These are phyloP conservation scores for Gnathonemus longibarbis DNA, from an alignment of 2,113 vertebrate species.

Conservation along the genomic window DNA sequence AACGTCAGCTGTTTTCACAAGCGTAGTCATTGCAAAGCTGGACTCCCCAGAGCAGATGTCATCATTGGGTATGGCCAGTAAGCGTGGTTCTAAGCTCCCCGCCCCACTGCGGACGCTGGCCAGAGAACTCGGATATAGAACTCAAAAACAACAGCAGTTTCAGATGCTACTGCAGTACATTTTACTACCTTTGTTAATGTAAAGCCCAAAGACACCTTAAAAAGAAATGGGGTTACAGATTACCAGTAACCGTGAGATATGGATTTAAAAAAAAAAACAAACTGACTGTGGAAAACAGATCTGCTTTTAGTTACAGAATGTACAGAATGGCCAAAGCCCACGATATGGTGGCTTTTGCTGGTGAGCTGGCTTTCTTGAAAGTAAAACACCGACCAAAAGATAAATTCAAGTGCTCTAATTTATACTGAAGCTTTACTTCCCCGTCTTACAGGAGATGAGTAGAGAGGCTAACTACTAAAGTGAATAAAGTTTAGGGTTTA, in stretches of 20 bases:
- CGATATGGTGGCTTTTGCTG: not conserved
- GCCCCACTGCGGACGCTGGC: not conserved
- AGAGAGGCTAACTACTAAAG: not conserved
- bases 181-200: not conserved
- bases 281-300: not conserved
- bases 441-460: not conserved
- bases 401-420: not conserved
- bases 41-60: not conserved
- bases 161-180: not conserved
- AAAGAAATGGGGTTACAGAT: not conserved
- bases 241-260: not conserved
- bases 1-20: not conserved
- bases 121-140: not conserved
- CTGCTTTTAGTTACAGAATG: not conserved
- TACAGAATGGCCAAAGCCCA: not conserved
- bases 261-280: not conserved
- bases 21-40: not conserved
- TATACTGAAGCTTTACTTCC: not conserved
- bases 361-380: not conserved
- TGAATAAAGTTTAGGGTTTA: not conserved
- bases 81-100: not conserved
- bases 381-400: not conserved
- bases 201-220: not conserved
- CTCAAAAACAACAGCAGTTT: conserved; percentile 4
- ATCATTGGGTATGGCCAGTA: not conserved